These are phyloP conservation scores for Neopipo cinnamomea DNA, from an alignment of 2,113 vertebrate genomes.

Conservation along the genomic window DNA sequence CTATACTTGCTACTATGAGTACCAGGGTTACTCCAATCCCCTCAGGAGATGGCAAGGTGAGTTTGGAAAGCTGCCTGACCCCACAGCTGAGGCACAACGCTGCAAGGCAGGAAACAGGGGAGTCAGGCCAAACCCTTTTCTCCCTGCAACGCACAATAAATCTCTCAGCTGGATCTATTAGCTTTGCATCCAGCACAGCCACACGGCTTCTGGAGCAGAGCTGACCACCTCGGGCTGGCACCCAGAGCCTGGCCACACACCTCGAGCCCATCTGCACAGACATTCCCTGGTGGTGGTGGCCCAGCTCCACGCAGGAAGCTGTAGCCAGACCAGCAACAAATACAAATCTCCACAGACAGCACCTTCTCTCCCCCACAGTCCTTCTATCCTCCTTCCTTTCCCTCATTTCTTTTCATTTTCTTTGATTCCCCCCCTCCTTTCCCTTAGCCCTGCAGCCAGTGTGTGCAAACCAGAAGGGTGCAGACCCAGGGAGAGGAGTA, in stretches of 20 bases:
- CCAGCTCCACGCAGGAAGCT: not conserved
- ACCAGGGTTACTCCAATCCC: not conserved
- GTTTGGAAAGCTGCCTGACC: not conserved
- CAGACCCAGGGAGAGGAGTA: not conserved
- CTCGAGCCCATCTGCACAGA: not conserved
- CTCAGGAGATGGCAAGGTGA: not conserved
- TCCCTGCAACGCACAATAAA: not conserved
- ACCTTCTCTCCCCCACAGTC: not conserved
- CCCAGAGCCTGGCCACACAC: not conserved
- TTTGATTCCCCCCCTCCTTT: not conserved
- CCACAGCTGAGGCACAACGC: not conserved
- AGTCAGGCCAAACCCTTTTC: not conserved
- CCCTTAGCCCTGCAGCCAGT: not conserved
- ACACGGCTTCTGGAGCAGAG: not conserved
- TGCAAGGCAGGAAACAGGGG: not conserved
- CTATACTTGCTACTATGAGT: fast-evolving
- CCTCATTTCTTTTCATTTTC: not conserved
- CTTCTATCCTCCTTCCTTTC: not conserved
- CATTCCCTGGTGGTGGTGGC: fast-evolving
- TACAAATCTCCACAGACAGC: not conserved
- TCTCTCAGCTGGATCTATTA: not conserved
- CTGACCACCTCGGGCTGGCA: not conserved
- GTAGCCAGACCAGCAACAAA: not conserved
- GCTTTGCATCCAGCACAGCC: not conserved
- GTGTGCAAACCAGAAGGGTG: not conserved